Conservation (phyloP, 2,888 invertebrate species). For the Hoplodrina blanda region DNA sequence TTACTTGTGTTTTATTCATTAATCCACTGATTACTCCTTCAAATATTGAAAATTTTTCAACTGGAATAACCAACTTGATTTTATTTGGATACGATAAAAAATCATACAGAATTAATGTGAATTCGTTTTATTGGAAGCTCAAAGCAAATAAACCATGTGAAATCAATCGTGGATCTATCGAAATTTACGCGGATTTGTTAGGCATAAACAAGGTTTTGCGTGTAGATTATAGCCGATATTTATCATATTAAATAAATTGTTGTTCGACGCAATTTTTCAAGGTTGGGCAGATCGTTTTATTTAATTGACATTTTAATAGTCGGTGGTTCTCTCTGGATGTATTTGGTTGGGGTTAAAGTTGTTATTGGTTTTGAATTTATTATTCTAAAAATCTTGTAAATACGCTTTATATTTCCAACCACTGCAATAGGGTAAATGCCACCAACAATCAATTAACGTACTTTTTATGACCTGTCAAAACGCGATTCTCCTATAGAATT, state of each 20-base stretch:
- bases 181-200: slow-evolving; percentile 23
- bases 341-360: neutral
- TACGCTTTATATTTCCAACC: no score
- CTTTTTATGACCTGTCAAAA: no score
- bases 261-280: slow-evolving; percentile 5
- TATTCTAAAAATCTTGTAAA: no score
- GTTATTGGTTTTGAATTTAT: no score
- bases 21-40: slow-evolving; percentile 15
- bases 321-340: neutral
- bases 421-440: no score
- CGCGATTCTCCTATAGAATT: no score
- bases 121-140: slow-evolving; percentile 30
- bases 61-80: slow-evolving; percentile 26
- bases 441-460: no score
- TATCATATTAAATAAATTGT: slow-evolving; percentile 21
- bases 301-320: neutral
- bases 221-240: slow-evolving; percentile 26
- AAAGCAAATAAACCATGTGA: slow-evolving; percentile 44
- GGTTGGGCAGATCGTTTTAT: neutral
- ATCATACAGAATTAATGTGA: slow-evolving; percentile 35
- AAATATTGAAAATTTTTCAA: slow-evolving; percentile 13
- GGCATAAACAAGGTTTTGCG: neutral
- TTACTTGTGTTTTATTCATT: neutral
- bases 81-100: slow-evolving; percentile 33
- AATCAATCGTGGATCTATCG: slow-evolving; percentile 35